Percentiles rank a stretch among this genome's conserved stretches.
Evolutionary conservation across 1,140 invertebrate genomes (phyloP).

Genomic region (Polypedilum vanderplanki): DNA sequence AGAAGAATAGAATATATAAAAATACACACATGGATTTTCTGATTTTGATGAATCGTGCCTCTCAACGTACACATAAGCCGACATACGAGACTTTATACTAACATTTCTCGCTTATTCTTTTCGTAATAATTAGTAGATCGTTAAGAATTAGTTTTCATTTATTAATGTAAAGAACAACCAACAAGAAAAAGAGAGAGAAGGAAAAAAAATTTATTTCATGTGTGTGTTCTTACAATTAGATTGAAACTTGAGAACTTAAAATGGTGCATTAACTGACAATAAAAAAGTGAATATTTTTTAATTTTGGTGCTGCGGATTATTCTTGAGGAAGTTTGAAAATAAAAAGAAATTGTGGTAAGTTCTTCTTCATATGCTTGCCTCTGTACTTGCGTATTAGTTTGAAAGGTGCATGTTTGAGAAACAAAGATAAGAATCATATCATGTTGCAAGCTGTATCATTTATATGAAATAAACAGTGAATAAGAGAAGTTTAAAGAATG

Average conservation of each 20-base stretch:
- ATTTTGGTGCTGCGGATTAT: neutral
- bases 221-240: conserved; percentile 18
- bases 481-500: neutral
- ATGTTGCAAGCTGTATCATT: neutral
- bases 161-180: too few relatives aligned
- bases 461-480: neutral
- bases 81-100: neutral
- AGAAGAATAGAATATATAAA: too few relatives aligned
- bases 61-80: neutral
- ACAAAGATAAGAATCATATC: neutral
- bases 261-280: conserved; percentile 10
- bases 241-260: neutral
- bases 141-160: neutral
- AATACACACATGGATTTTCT: too few relatives aligned
- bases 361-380: neutral
- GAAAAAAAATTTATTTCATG: neutral
- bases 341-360: neutral
- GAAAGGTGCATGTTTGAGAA: neutral
- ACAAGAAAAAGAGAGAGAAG: neutral
- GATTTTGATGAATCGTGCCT: conserved; percentile 2
- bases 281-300: neutral
- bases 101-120: too few relatives aligned
- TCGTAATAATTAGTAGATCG: conserved; percentile 11
- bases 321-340: neutral
- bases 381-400: neutral